Evolutionary conservation across 1,140 invertebrate species (phyloP), one percentile per base, ranked within the genome.

Genomic region (Trichomalopsis sarcophagae): DNA sequence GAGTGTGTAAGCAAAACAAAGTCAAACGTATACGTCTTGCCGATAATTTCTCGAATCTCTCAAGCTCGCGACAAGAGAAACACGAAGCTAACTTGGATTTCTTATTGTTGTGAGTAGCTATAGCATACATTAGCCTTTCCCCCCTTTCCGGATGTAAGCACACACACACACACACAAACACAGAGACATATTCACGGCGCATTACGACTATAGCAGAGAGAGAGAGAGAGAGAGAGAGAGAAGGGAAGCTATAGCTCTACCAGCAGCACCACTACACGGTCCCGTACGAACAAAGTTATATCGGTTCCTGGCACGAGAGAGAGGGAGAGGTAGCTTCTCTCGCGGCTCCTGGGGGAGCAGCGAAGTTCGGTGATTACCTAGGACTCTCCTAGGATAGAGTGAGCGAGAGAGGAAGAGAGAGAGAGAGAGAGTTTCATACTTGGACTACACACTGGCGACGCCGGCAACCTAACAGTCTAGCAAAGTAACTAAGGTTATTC

Each of bases 311-410:
- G 84, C 27, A 80, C 74, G 36, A 73, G 74, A 68, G 62, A 40
- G 62, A 83, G 14, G 33, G 82, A 82, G 74, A 69, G 21, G 23
- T 11, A 71, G 68, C 66, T 10, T 68, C 30, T 76, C n/a, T 33
- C 40, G 21, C n/a, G 85, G 88, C 91, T 92, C 91, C 92, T 89
- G 89, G 89, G 92, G 91, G 92, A 93, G 88, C 88, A 79, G 75
- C 91, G 91, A 93, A 93, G 92, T 93, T 93, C 91, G 91, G 91
- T 93, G 92, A 93, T 93, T 93, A 93, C 92, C 91, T 91, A 91
- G 91, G 92, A 90, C 90, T 93, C 92, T 92, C 92, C 90, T 90
- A 92, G 92, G 91, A 92, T 89, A 87, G 86, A 71, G 66, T 23
- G 66, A 69, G 66, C 21, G 27, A 11, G 66, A 69, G 66, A 69